Base-by-base conservation (phyloP, 2,797 vertebrate genomes). In the Apodemus agrarius region DNA sequence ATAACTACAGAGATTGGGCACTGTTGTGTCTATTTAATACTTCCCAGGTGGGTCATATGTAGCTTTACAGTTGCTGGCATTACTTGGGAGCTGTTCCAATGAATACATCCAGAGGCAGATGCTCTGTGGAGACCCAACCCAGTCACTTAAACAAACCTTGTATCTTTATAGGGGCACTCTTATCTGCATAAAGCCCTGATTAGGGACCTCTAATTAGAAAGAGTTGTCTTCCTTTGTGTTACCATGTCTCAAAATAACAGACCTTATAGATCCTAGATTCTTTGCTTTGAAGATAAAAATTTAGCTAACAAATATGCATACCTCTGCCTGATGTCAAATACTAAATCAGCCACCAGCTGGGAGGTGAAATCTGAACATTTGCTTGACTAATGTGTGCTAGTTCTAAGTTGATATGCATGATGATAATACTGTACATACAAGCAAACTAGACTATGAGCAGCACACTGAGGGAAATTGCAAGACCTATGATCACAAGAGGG, bases 241-340 rank as follows among this genome's bases (percentile, higher is more conserved):
- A 59, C 6, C 83, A 67, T 63, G 46, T 91, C 11, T 40, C 46
- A 65, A 24, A 72, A 17, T 14, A 87, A 37, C 9, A 6, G 49
- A 19, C 49, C 4, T 52, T n/a, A 83, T 80, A 90, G 67, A 82
- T 76, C 14, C 29, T 67, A 92, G 26, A 21, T 13, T 43, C 34
- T 84, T 81, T 34, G 1, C 46, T 86, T 87, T 63, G 52, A 79
- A 94, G n/a, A n/a, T 61, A 26, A 88, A 85, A 95, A 85, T 54
- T 31, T 59, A 63, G 74, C 21, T 31, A 37, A 74, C 26, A 37
- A 21, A 37, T 84, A 49, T 31, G 4, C 75, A 43, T 52, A 89
- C 34, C 59, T 6, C 1, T 63, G 40, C 26, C 72, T 86, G 31
- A 49, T 54, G 9, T 78, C 75, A 78, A 40, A 9, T n/a, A 65